Evolutionary conservation across 2,797 vertebrate species (phyloP), one percentile per base, ranked within the genome.

Genomic region (Syngnathus acus): DNA sequence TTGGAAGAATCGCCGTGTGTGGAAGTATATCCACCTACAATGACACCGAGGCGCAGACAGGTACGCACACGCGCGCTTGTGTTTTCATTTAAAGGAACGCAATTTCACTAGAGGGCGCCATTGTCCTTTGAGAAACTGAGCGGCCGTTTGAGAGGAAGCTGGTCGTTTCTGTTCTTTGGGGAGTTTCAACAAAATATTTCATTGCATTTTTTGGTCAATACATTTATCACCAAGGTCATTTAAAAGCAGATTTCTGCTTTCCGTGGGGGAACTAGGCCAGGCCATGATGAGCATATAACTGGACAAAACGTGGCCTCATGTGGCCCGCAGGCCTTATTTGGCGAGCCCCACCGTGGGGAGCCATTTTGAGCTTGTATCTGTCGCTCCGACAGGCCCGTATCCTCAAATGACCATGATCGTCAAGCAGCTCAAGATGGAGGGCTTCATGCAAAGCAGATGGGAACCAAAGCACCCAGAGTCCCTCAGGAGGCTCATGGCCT

Each of bases 21-120:
- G 95, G 95, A n/a, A 81, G 87, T 17, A 92, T 95, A 68, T 94
- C 94, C 37, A 68, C 72, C 0, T 95, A 95, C 77, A 94, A 96
- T 62, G 86, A 91, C 39, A 64, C 73, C 0, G 43, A 69, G 0
- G 83, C 87, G 16, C 91, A 93, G 66, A 92, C 79, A 85, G 94
- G 94, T 95, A 64, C 2, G 59, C 37, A 4, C 13, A 4, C 21
- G 40, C 40, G 7, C 7, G 43, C 43, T 45, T 11, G 43, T 45
- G 32, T 32, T 4, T 32, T 32, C 32, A 32, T 32, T 32, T 32
- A 32, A 32, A 45, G 1, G 14, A 45, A 14, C 43, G 3, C 43
- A 45, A 23, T 53, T 53, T 53, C 51, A 53, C 21, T 2, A n/a
- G 51, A 23, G 9, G n/a, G 50, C 6, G 9, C 21, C 17, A 8